Conservation (phyloP, 2,888 invertebrate genomes). For the Pharmacophagus antenor region DNA sequence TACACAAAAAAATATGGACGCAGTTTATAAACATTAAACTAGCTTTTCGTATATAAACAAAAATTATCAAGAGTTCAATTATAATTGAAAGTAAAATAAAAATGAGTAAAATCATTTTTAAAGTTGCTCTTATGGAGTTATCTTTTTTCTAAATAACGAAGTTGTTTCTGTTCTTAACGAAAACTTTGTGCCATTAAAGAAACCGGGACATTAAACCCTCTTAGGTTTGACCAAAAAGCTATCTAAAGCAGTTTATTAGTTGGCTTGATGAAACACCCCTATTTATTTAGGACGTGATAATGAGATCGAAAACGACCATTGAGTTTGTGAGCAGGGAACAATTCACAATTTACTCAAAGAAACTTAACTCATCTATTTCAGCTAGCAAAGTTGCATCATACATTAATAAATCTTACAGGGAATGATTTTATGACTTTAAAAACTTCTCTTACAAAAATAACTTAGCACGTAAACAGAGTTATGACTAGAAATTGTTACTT, state of each 20-base stretch:
- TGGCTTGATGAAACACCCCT: conserved; percentile 19
- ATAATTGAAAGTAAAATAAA: background rate
- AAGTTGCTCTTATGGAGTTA: background rate
- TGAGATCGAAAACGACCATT: conserved; percentile 18
- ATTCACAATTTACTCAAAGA: conserved; percentile 10
- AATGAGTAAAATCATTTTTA: background rate
- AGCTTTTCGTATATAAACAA: too few species aligned
- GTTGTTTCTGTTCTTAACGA: conserved; percentile 13
- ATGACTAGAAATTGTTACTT: too few species aligned
- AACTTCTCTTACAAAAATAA: too few species aligned
- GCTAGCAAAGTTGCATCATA: background rate
- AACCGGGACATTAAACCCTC: conserved; percentile 17
- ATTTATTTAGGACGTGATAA: conserved; percentile 28
- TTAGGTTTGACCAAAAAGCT: conserved; percentile 15
- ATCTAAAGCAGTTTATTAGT: conserved; percentile 22
- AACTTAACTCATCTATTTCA: background rate
- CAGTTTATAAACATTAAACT: too few species aligned
- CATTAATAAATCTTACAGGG: background rate
- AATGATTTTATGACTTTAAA: too few species aligned
- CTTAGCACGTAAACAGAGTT: too few species aligned
- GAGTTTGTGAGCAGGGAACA: conserved; percentile 2
- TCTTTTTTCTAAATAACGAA: background rate
- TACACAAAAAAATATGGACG: too few species aligned
- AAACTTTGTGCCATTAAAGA: conserved; percentile 23
- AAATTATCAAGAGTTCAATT: background rate